phyloP scores from a whole-genome alignment of 30 jellyfish, hydroid and myxozoan genomes.

The Turritopsis rubra region DNA sequence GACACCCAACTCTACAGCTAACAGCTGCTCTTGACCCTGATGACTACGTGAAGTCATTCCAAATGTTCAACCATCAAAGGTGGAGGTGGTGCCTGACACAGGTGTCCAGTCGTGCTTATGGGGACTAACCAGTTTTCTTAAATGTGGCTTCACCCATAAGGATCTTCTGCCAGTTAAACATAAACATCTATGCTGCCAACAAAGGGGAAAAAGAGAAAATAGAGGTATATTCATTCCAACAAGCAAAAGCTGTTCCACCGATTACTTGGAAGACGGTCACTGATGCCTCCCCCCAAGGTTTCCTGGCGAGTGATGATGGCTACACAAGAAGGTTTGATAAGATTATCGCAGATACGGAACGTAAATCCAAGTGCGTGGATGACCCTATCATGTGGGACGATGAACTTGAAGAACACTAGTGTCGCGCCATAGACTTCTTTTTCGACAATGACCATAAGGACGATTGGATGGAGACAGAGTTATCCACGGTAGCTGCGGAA shows the following conservation, averaged over 20 bases:
- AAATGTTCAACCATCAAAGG: conserved; percentile 16
- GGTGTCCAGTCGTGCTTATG: conserved; percentile 4
- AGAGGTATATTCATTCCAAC: conserved; percentile 20
- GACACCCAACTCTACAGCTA: neutral
- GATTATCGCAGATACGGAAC: too few relatives aligned
- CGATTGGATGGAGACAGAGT: too few relatives aligned
- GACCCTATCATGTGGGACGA: conserved; percentile 2
- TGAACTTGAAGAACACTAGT: neutral
- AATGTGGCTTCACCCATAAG: neutral
- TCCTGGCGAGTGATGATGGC: neutral
- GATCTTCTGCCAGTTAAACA: conserved; percentile 2
- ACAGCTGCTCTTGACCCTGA: conserved; percentile 2
- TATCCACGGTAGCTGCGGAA: too few relatives aligned
- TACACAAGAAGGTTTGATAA: too few relatives aligned
- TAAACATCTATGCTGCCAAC: conserved; percentile 10
- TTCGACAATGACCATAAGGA: neutral
- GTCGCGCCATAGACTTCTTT: neutral
- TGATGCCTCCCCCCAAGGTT: conserved; percentile 10
- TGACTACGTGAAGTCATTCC: neutral
- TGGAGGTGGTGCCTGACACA: conserved; percentile 1
- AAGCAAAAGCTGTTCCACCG: neutral
- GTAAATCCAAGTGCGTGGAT: neutral
- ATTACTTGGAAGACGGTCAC: neutral
- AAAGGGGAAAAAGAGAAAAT: too few relatives aligned
- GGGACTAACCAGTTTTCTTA: neutral